Evolutionary conservation across 2,888 invertebrate species (phyloP).

Genomic region (Leucophenga maculata): DNA sequence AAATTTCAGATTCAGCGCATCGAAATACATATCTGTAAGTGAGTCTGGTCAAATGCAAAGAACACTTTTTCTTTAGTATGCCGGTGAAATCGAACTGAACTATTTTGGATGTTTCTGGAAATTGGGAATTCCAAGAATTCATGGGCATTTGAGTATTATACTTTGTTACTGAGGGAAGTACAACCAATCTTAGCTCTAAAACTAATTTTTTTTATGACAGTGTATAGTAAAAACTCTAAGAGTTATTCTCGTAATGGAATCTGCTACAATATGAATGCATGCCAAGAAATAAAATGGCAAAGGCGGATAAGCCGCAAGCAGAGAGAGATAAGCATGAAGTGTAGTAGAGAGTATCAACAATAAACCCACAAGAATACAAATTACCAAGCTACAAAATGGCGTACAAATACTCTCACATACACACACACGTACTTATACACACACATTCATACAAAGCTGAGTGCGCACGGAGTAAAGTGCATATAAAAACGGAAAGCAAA

Average conservation of each 20-base stretch:
- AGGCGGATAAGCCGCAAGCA: slow-evolving; percentile 19
- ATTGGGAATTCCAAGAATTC: too few species aligned
- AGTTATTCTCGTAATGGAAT: too few species aligned
- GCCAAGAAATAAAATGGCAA: slow-evolving; percentile 33
- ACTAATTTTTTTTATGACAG: not conserved
- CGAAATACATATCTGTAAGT: too few species aligned
- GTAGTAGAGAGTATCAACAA: slow-evolving; percentile 52
- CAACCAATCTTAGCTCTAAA: too few species aligned
- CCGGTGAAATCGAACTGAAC: too few species aligned
- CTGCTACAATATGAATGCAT: slow-evolving; percentile 1
- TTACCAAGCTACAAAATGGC: slow-evolving; percentile 61
- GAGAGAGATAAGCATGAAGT: slow-evolving; percentile 37
- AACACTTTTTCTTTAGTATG: too few species aligned
- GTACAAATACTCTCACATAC: slow-evolving; percentile 20
- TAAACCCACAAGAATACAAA: slow-evolving; percentile 68
- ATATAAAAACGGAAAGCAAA: slow-evolving; percentile 65
- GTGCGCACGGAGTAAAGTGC: slow-evolving; percentile 45
- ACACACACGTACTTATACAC: slow-evolving; percentile 34
- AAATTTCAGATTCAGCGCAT: too few species aligned
- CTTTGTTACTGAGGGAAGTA: too few species aligned
- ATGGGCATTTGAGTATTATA: too few species aligned
- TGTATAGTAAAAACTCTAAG: too few species aligned
- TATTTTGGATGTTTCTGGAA: too few species aligned
- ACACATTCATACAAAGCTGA: slow-evolving; percentile 19
- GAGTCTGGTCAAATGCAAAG: too few species aligned